Evolutionary conservation across 2,888 invertebrate genomes (phyloP).

Genomic region (Tridacna gigas): DNA sequence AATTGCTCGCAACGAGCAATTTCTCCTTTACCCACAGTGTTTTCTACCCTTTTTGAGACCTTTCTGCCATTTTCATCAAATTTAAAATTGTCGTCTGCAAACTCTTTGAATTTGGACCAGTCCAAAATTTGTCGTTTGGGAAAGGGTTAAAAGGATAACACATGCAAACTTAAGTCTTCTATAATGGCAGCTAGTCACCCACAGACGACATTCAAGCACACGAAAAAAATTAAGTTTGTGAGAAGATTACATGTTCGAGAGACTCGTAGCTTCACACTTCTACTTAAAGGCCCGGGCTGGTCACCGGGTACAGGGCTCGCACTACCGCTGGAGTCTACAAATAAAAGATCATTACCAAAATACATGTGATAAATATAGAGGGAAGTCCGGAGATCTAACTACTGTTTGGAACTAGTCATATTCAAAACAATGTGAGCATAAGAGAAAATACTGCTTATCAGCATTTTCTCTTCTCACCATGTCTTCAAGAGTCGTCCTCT

Average conservation of each 20-base stretch:
- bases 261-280: constrained; percentile 82
- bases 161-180: background rate
- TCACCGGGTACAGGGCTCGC: constrained; percentile 80
- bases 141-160: background rate
- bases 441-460: no score
- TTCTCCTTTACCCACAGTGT: background rate
- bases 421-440: no score
- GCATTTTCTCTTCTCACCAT: no score
- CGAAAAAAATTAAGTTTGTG: constrained; percentile 34
- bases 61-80: no score
- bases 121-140: no score
- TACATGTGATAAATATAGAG: background rate
- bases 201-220: constrained; percentile 40
- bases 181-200: background rate
- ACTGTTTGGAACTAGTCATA: no score
- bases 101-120: no score
- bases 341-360: constrained; percentile 39
- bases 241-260: constrained; percentile 81
- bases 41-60: background rate
- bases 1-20: background rate
- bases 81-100: no score
- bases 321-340: constrained; percentile 82
- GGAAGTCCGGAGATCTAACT: no score
- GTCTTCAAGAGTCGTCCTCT: no score
- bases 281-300: constrained; percentile 82